A percentile compares a stretch with the other conserved stretches of the same genome.
phyloP scores from a whole-genome alignment of 2,113 vertebrate species.

The Vidua macroura region DNA sequence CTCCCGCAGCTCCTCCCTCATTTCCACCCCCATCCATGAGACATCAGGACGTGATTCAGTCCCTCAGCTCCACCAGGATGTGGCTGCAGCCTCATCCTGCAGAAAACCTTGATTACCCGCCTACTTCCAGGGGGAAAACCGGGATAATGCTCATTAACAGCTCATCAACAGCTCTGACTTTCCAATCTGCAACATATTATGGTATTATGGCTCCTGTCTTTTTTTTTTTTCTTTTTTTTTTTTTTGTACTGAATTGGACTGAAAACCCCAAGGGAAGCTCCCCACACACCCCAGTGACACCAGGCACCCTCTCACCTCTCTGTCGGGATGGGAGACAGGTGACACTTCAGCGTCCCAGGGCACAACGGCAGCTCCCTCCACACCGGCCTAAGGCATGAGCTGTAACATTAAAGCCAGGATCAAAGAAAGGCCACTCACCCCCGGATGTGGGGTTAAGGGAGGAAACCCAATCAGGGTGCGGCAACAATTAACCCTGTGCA shows the following conservation, averaged over 20 bases:
- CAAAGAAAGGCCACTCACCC: background rate
- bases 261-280: background rate
- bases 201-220: fast-evolving
- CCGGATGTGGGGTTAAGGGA: background rate
- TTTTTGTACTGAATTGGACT: fast-evolving
- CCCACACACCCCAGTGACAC: fast-evolving
- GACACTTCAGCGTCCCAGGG: background rate
- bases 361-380: background rate
- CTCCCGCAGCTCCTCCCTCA: background rate
- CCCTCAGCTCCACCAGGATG: background rate
- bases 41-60: background rate
- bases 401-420: background rate
- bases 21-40: background rate
- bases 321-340: background rate
- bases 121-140: background rate
- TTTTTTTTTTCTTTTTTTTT: background rate
- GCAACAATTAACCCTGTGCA: background rate
- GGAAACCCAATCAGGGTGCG: background rate
- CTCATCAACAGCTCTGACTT: background rate
- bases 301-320: background rate
- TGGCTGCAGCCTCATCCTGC: slow-evolving; percentile 23
- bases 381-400: background rate
- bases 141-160: background rate
- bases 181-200: background rate
- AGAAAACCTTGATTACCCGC: background rate